Percentiles rank a stretch among this genome's conserved stretches.
Evolutionary conservation across 2,797 vertebrate species (phyloP).

Genomic region (Gambusia yucatana): DNA sequence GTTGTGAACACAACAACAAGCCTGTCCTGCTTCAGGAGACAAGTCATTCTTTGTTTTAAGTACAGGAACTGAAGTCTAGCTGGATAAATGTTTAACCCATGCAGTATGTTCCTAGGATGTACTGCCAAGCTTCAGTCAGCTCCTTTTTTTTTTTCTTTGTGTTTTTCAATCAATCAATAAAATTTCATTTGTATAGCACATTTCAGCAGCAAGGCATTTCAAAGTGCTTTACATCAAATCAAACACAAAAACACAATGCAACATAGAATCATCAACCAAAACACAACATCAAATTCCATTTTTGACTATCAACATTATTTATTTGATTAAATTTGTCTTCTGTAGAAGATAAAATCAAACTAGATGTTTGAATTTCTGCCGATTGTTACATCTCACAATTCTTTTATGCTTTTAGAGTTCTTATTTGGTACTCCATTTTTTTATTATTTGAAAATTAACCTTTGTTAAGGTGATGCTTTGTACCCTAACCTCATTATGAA

Average conservation of each 20-base stretch:
- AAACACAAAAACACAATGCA: no score
- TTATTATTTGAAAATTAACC: background rate
- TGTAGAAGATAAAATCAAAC: background rate
- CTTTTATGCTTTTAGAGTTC: background rate
- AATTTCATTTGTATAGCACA: no score
- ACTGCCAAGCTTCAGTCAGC: constrained; percentile 9
- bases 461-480: background rate
- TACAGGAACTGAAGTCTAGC: constrained; percentile 72
- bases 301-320: constrained; percentile 1
- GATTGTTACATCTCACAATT: background rate
- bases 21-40: constrained; percentile 60
- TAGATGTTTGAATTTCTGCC: background rate
- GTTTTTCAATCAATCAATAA: background rate
- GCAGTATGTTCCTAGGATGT: constrained; percentile 59
- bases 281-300: no score
- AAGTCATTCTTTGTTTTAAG: constrained; percentile 67
- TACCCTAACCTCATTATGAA: background rate
- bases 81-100: constrained; percentile 40
- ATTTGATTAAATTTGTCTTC: background rate
- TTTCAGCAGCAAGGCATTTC: no score
- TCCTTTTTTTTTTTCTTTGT: background rate
- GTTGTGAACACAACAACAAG: constrained; percentile 61
- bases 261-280: no score
- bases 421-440: background rate
- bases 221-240: no score